Percentiles rank a stretch among this genome's conserved stretches.
phyloP scores from a whole-genome alignment of 2,797 vertebrate species.

The Gorsachius magnificus region DNA sequence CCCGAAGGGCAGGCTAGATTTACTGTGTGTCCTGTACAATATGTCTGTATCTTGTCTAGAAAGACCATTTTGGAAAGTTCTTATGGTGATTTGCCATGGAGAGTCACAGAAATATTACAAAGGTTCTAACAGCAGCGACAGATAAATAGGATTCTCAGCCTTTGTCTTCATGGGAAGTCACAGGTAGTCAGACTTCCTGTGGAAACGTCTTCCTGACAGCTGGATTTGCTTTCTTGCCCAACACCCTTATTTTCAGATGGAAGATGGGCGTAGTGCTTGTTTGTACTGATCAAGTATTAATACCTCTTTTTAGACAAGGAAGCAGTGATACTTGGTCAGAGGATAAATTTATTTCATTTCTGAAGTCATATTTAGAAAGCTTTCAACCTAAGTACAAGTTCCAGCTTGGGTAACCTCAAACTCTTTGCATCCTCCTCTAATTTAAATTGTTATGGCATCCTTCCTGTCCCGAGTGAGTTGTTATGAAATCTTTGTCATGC shows the following conservation, averaged over 20 bases:
- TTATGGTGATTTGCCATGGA: neutral
- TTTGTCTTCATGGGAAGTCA: neutral
- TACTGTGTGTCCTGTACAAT: neutral
- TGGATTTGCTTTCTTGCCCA: neutral
- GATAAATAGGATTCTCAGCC: neutral
- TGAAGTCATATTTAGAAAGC: neutral
- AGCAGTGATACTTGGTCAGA: neutral
- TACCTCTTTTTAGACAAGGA: neutral
- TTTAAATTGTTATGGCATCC: slow-evolving; percentile 47
- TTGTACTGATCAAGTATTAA: neutral
- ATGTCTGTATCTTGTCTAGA: neutral
- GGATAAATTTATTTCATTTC: neutral
- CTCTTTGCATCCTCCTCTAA: slow-evolving; percentile 23
- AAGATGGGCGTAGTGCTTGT: neutral
- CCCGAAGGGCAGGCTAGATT: neutral
- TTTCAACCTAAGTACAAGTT: neutral
- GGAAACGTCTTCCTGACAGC: neutral
- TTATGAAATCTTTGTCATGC: slow-evolving; percentile 37
- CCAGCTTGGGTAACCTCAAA: neutral
- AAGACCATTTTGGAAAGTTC: neutral
- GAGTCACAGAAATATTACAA: neutral
- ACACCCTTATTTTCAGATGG: neutral
- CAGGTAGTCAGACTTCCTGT: neutral
- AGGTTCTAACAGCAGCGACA: neutral
- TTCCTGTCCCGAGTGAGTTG: slow-evolving; percentile 17